Percentiles rank a stretch among this genome's conserved stretches.
Conservation (phyloP, 1,140 invertebrate species). For the Bombus cullumanus region DNA sequence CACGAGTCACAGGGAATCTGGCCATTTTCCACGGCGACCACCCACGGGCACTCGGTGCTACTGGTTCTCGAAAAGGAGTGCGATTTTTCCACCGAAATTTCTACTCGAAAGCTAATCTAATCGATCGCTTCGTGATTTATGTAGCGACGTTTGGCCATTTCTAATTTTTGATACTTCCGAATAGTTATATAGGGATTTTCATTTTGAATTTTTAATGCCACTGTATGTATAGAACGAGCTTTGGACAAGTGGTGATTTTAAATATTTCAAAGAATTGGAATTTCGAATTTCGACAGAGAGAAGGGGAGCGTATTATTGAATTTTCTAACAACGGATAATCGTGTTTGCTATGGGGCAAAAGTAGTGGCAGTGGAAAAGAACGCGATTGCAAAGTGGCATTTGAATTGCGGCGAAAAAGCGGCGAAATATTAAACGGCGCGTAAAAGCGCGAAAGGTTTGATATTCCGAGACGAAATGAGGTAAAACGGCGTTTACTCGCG, state of each 20-base stretch:
- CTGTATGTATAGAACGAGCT: too few relatives aligned
- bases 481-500: slow-evolving; percentile 40
- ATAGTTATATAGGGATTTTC: too few relatives aligned
- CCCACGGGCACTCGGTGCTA: background rate
- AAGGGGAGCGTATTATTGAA: too few relatives aligned
- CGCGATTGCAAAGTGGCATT: background rate
- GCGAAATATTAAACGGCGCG: slow-evolving; percentile 27
- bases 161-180: too few relatives aligned
- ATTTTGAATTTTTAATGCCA: background rate
- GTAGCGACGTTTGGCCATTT: too few relatives aligned
- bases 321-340: background rate
- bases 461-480: slow-evolving; percentile 24
- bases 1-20: slow-evolving; percentile 66
- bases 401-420: background rate
- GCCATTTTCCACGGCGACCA: slow-evolving; percentile 24
- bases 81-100: background rate
- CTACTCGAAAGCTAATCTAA: background rate
- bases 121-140: too few relatives aligned
- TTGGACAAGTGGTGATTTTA: background rate
- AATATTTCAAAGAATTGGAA: background rate
- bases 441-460: slow-evolving; percentile 5
- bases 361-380: background rate
- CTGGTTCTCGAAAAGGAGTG: too few relatives aligned
- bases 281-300: background rate
- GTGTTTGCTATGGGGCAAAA: background rate